Base-by-base conservation (phyloP, 1,140 invertebrate species). In the Conus betulinus region DNA sequence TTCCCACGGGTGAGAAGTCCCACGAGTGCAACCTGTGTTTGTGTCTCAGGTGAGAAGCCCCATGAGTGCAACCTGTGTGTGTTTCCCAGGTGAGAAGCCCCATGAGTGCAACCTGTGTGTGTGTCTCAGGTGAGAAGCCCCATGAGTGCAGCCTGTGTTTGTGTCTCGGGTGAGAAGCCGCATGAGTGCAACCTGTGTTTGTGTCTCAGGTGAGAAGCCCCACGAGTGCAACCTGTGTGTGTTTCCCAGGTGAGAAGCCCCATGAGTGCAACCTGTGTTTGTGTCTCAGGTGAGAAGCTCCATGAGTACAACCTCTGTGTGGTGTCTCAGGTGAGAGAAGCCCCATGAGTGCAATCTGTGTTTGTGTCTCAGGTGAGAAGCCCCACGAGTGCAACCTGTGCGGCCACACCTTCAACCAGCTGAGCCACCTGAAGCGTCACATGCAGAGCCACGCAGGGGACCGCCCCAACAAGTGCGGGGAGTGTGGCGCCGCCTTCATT, bases 351-450 rank as follows among this genome's bases (percentile, higher is more conserved):
- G 39, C 39, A 39, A 39, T 3, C 39, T 39, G 39, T 39, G 39
- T 39, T 39, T 39, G 39, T 39, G 15, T 23, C 57, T 8, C 76
- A 67, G 87, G 79, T 52, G 98, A 95, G 87, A 99, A 96, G 98
- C 97, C 98, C 55, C 71, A 98, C 63, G 57, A 79, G 53, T 91
- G 91, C 90, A 87, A 91, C 51, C 81, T 91, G 71, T 98, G 98
- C 94, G 98, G 98, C 8, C 97, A 97, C 74, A 97, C 97, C 94
- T 98, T 98, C 94, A 98, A 98, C 86, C 96, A 97, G 60, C 98
- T 98, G 93, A 98, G 98, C 93, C 98, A 98, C 52, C 87, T 95
- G 15, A 87, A 91, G 60, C 89, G 93, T 0, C 94, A 95, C 88
- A 92, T 93, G 91, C 88, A 88, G 84, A 87, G 90, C 53, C 94